Conservation (phyloP, 1,140 invertebrate species). For the Lordiphosa stackelbergi region DNA sequence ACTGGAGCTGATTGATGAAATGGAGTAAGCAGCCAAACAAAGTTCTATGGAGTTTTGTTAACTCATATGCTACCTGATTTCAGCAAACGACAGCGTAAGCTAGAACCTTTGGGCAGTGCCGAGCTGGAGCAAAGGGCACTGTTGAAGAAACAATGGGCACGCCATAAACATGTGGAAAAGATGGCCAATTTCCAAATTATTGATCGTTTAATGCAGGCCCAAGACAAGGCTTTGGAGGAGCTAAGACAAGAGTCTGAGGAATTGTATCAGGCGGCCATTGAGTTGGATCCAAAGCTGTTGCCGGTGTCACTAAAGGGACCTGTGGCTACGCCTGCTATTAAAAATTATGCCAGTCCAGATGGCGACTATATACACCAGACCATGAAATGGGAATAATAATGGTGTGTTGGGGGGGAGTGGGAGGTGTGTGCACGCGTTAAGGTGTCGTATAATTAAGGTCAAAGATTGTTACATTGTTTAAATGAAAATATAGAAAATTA, state of each 20-base stretch:
- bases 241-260: constrained; percentile 87
- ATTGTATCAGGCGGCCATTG: constrained; percentile 88
- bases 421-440: neutral
- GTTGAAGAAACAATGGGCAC: constrained; percentile 85
- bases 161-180: constrained; percentile 83
- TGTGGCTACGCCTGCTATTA: constrained; percentile 86
- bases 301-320: constrained; percentile 84
- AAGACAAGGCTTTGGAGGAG: constrained; percentile 87
- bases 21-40: constrained; percentile 78
- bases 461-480: constrained; percentile 36
- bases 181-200: constrained; percentile 82
- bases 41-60: neutral
- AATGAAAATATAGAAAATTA: constrained; percentile 29
- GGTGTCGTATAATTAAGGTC: constrained; percentile 3
- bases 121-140: constrained; percentile 79
- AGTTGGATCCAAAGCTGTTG: constrained; percentile 84
- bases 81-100: constrained; percentile 79
- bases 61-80: constrained; percentile 19
- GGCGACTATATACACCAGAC: constrained; percentile 91
- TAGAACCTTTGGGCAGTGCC: constrained; percentile 76
- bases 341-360: constrained; percentile 87
- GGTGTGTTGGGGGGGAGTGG: neutral
- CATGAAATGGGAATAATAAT: constrained; percentile 83
- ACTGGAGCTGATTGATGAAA: constrained; percentile 81
- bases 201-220: constrained; percentile 82